phyloP scores from a whole-genome alignment of 2,888 invertebrate genomes.

The Parasteatoda lunata region DNA sequence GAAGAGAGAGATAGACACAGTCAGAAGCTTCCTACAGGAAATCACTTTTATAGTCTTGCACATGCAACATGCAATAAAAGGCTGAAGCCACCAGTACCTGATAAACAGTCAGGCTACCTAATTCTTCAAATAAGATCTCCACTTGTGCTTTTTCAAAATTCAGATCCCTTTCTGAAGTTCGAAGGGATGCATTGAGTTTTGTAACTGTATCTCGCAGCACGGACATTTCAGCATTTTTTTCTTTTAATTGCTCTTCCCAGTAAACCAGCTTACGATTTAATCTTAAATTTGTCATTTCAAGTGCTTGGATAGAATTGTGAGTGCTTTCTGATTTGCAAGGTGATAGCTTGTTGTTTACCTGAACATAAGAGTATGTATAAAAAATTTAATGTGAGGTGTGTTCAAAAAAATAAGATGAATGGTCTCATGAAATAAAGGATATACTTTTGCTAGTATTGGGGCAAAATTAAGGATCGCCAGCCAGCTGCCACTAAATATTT shows the following conservation, averaged over 20 bases:
- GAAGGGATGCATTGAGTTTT: slow-evolving; percentile 38
- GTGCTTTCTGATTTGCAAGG: not conserved
- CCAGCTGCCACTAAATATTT: not conserved
- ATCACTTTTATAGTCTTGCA: not conserved
- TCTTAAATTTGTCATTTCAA: slow-evolving; percentile 16
- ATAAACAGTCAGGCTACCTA: slow-evolving; percentile 61
- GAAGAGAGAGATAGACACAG: too few relatives aligned
- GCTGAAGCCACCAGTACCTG: slow-evolving; percentile 61
- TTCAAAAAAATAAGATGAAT: not conserved
- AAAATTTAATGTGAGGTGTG: not conserved
- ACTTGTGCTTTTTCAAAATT: slow-evolving; percentile 55
- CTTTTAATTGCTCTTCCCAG: slow-evolving; percentile 38
- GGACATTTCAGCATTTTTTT: slow-evolving; percentile 40
- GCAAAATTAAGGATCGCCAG: not conserved
- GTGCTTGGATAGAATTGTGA: slow-evolving; percentile 4
- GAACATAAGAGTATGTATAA: not conserved
- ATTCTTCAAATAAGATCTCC: slow-evolving; percentile 50
- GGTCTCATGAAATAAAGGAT: slow-evolving; percentile 14
- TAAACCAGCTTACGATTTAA: slow-evolving; percentile 17
- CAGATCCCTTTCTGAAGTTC: slow-evolving; percentile 30
- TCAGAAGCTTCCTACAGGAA: too few relatives aligned
- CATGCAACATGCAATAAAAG: slow-evolving; percentile 58
- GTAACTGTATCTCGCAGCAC: slow-evolving; percentile 25
- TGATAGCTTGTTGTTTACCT: not conserved
- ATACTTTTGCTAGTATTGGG: not conserved